Evolutionary conservation across 2,888 invertebrate genomes (phyloP).

Genomic region (Rhingia rostrata): DNA sequence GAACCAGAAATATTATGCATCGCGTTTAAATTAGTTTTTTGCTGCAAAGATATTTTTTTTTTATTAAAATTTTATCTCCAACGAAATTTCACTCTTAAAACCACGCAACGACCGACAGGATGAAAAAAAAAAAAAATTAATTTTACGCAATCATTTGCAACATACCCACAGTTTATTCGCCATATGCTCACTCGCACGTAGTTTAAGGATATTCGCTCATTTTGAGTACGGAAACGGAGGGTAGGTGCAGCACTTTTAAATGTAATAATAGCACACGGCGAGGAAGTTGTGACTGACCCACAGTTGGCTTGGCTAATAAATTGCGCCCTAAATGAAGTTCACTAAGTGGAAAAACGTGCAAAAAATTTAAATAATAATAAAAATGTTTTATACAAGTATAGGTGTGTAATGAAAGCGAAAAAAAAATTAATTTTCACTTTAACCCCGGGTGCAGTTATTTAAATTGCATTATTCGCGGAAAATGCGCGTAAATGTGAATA

Average conservation of each 20-base stretch:
- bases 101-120: slow-evolving; percentile 21
- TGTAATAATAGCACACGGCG: slow-evolving; percentile 37
- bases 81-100: slow-evolving; percentile 46
- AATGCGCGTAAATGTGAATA: slow-evolving; percentile 17
- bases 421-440: slow-evolving; percentile 36
- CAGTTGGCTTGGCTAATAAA: slow-evolving; percentile 33
- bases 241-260: slow-evolving; percentile 22
- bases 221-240: slow-evolving; percentile 12
- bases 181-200: neutral
- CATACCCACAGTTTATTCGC: slow-evolving; percentile 18
- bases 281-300: slow-evolving; percentile 25
- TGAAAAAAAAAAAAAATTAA: slow-evolving; percentile 44
- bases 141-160: slow-evolving; percentile 67
- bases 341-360: slow-evolving; percentile 13
- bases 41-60: slow-evolving; percentile 27
- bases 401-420: neutral
- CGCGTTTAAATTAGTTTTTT: slow-evolving; percentile 61
- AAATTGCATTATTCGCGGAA: slow-evolving; percentile 58
- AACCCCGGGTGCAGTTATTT: slow-evolving; percentile 57
- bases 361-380: slow-evolving; percentile 4
- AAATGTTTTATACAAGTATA: no score
- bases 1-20: slow-evolving; percentile 61
- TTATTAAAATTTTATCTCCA: slow-evolving; percentile 31
- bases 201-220: slow-evolving; percentile 39
- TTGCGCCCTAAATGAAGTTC: slow-evolving; percentile 54